Evolutionary conservation across 2,797 vertebrate species (phyloP).

Genomic region (Hafferia zeledoni): DNA sequence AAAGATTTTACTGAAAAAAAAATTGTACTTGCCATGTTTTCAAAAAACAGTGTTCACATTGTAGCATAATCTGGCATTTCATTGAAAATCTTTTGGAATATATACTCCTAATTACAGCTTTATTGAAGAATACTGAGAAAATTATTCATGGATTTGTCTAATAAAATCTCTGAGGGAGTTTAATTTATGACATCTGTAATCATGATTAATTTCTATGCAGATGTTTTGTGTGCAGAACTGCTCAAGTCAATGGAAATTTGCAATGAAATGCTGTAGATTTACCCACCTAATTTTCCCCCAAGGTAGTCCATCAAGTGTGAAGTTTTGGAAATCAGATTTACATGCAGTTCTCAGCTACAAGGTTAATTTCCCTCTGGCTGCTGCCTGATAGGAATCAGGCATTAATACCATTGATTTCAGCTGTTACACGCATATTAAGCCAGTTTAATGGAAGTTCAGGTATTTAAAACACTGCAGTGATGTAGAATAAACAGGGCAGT

Average conservation of each 20-base stretch:
- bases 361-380: slow-evolving; percentile 19
- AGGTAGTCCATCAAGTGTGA: background rate
- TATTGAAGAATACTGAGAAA: background rate
- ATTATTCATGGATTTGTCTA: slow-evolving; percentile 26
- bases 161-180: background rate
- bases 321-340: slow-evolving; percentile 27
- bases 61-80: background rate
- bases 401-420: slow-evolving; percentile 26
- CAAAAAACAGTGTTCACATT: background rate
- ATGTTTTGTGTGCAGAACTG: background rate
- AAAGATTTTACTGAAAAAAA: background rate
- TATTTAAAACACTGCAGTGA: background rate
- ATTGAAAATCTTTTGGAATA: slow-evolving; percentile 6
- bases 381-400: slow-evolving; percentile 8
- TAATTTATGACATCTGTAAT: background rate
- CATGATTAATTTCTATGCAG: slow-evolving; percentile 9
- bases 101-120: slow-evolving; percentile 4
- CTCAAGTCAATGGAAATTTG: background rate
- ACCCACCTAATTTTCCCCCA: background rate
- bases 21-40: background rate
- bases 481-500: background rate
- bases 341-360: background rate
- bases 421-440: background rate
- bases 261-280: background rate
- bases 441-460: background rate